Evolutionary conservation across 2,797 vertebrate species (phyloP), one percentile per base, ranked within the genome.

Genomic region (Gadopsis bispinosus): DNA sequence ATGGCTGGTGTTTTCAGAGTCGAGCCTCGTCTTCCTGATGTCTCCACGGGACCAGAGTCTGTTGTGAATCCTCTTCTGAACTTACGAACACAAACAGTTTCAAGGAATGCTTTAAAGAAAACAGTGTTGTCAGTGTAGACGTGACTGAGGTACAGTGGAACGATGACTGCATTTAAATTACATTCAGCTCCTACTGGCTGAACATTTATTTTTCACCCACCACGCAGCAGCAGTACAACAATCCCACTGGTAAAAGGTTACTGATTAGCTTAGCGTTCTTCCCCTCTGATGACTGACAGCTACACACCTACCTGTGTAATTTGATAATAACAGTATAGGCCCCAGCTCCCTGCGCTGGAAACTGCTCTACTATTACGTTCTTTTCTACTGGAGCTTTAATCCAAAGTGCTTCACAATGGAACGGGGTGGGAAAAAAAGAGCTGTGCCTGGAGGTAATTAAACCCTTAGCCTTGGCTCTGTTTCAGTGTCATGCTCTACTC

Each of bases 371-470:
- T 31, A 43, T 66, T 50, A 69, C 37, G 26, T 51, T 56, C 13
- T 1, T 72, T 51, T 71, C 54, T 68, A 10, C 51, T 53, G 31
- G 37, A 31, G 58, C 67, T 85, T 76, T 77, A 51, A 66, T 75
- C 45, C 70, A 65, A 64, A 77, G 51, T 48, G 74, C 39, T 63
- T 55, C 48, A 61, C 17, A 6, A 54, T 20, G 47, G 9, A 26
- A 26, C 35, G 35, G 66, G 26, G 7, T 5, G 5, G 8, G 5
- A 9, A 10, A 47, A 48, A 48, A 69, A 56, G 41, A 72, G 51
- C 29, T n/a, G 51, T 76, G 51, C 60, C 74, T n/a, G 33, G 29
- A 71, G 56, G 60, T 81, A 47, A 77, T 73, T 70, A 69, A 73
- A 80, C 58, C 48, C 26, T 58, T 7, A 54, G 9, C 71, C 61